Percentiles rank a stretch among this genome's conserved stretches.
phyloP scores from a whole-genome alignment of 2,797 vertebrate species.

The Brachyalestes nurse region DNA sequence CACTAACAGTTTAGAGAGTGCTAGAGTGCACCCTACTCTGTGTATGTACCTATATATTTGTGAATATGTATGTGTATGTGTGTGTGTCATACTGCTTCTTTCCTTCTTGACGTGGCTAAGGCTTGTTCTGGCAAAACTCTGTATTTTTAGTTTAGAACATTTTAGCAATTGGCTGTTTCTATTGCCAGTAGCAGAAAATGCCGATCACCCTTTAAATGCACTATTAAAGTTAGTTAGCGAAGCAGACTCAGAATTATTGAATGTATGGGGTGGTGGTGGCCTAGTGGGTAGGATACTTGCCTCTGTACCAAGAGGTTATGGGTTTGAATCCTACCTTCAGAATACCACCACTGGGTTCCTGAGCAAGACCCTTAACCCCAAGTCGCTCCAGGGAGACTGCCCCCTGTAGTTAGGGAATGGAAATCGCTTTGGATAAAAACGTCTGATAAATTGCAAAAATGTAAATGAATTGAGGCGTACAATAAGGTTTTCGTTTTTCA shows the following conservation, averaged over 20 bases:
- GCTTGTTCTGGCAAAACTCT: background rate
- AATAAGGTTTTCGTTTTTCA: too few species aligned
- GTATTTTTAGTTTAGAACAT: background rate
- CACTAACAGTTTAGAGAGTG: background rate
- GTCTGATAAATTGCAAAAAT: too few species aligned
- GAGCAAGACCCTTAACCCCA: too few species aligned
- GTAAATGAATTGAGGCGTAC: too few species aligned
- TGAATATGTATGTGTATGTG: background rate
- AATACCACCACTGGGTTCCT: too few species aligned
- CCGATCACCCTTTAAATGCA: background rate
- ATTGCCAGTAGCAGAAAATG: background rate
- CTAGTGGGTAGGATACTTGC: too few species aligned
- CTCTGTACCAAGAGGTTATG: too few species aligned
- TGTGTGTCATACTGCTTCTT: background rate
- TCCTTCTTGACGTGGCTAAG: background rate
- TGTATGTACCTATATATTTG: background rate
- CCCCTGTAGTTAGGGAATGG: too few species aligned
- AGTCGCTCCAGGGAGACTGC: too few species aligned
- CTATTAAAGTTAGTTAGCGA: background rate
- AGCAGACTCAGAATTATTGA: background rate
- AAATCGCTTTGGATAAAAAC: too few species aligned
- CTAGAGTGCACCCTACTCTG: background rate
- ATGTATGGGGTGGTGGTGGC: too few species aligned
- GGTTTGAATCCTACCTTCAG: too few species aligned
- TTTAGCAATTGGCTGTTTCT: background rate